Percentiles rank a stretch among this genome's conserved stretches.
Conservation (phyloP, 2,797 vertebrate genomes). For the Ctenopoma kingsleyae region DNA sequence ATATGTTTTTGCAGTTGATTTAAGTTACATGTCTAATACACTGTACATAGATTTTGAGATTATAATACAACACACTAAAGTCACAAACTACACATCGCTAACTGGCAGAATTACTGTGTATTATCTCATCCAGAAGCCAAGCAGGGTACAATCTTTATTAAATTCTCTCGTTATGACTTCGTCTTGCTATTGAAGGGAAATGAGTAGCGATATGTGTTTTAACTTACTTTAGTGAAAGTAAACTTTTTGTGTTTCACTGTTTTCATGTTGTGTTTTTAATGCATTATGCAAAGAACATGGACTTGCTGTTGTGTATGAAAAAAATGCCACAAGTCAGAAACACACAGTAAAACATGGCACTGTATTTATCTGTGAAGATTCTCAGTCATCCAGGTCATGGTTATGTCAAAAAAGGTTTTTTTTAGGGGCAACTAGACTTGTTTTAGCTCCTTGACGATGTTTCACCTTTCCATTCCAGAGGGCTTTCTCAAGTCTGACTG, state of each 20-base stretch:
- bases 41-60: no score
- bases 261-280: neutral
- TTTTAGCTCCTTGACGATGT: no score
- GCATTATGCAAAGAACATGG: neutral
- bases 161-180: neutral
- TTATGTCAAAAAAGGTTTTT: no score
- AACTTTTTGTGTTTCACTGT: neutral
- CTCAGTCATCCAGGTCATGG: no score
- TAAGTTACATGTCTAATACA: no score
- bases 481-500: no score
- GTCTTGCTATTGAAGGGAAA: neutral
- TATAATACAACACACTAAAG: no score
- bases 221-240: neutral
- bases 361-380: no score
- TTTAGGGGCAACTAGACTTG: no score
- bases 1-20: no score
- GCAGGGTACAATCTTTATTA: neutral
- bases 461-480: no score
- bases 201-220: neutral
- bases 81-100: no score
- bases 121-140: neutral
- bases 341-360: neutral
- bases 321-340: neutral
- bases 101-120: neutral
- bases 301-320: neutral